Percentiles rank a stretch among this genome's conserved stretches.
Conservation (phyloP, 2,797 vertebrate species). For the Graptemys geographica region DNA sequence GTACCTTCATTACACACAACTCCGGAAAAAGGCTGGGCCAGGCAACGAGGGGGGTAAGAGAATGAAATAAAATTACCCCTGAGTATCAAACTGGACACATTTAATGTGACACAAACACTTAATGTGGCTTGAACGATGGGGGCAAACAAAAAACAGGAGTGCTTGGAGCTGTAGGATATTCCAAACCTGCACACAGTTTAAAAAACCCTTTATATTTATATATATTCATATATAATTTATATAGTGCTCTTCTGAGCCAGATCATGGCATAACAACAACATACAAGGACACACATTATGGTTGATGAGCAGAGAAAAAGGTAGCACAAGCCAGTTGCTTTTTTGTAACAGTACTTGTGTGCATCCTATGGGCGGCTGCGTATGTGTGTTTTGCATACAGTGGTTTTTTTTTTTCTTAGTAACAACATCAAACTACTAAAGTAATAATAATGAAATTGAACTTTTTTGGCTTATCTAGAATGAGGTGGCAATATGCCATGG, state of each 20-base stretch:
- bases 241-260: conserved; percentile 39
- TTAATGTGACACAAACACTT: neutral
- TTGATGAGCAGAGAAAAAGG: neutral
- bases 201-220: conserved; percentile 12
- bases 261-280: neutral
- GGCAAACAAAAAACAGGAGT: neutral
- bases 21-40: neutral
- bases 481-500: neutral
- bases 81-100: neutral
- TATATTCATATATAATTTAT: conserved; percentile 33
- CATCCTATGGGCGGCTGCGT: neutral
- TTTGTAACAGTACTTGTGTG: neutral
- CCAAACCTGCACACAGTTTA: conserved; percentile 19
- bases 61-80: conserved; percentile 23
- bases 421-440: neutral
- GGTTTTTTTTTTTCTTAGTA: neutral
- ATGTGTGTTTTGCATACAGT: neutral
- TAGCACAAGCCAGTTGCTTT: neutral
- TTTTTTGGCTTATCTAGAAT: neutral
- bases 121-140: neutral
- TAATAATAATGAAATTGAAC: neutral
- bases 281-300: neutral
- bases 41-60: neutral
- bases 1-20: conserved; percentile 10
- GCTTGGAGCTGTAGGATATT: conserved; percentile 1